Conservation (phyloP, 2,113 vertebrate species). For the Crypturellus undulatus region DNA sequence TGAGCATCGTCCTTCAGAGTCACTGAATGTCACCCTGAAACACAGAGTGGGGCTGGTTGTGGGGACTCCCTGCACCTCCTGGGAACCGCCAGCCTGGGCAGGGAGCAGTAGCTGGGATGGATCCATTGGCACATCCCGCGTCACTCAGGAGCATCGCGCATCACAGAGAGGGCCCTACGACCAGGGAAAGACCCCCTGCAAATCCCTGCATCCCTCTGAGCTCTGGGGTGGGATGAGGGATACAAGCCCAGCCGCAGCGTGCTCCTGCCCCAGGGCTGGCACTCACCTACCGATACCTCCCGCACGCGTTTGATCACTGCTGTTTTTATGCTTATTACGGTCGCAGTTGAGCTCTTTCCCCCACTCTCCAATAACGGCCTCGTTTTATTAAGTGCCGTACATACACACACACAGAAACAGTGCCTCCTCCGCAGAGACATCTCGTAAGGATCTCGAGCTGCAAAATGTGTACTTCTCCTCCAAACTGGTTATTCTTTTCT, state of each 20-base stretch:
- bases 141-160: background rate
- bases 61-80: background rate
- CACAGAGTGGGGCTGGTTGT: background rate
- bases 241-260: background rate
- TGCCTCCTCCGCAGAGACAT: conserved; percentile 4
- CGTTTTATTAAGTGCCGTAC: background rate
- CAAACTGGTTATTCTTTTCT: background rate
- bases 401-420: background rate
- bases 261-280: background rate
- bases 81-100: background rate
- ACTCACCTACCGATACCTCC: background rate
- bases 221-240: background rate
- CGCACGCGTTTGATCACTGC: background rate
- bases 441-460: background rate
- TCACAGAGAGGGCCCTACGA: fast-evolving
- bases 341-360: background rate
- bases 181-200: background rate
- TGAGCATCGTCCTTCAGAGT: background rate
- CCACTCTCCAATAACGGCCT: background rate
- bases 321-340: background rate
- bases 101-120: background rate
- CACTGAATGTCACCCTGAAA: background rate
- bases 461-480: conserved; percentile 6
- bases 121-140: fast-evolving
- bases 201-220: background rate